Conservation (phyloP, 64 coral and sea anemone species). For the Stichodactyla mertensii region DNA sequence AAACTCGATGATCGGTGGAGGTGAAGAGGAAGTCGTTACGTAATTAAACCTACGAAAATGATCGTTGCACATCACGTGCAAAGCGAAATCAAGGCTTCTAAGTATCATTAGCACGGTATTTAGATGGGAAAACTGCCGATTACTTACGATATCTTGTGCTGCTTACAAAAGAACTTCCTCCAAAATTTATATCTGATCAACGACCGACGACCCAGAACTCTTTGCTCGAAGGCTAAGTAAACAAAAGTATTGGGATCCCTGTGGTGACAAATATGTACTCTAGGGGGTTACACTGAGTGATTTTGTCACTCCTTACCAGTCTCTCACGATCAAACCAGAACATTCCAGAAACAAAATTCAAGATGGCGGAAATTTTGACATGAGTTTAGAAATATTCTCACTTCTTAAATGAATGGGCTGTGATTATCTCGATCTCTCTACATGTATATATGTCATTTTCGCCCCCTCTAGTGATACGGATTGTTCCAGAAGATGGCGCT, state of each 20-base stretch:
- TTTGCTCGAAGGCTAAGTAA: not conserved
- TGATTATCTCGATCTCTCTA: not conserved
- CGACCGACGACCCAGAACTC: not conserved
- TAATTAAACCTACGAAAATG: not conserved
- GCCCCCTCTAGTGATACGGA: slow-evolving; percentile 74
- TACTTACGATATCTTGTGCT: not conserved
- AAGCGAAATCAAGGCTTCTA: not conserved
- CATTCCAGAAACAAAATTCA: not conserved
- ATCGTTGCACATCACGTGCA: not conserved
- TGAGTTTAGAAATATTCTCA: not conserved
- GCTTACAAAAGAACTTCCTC: not conserved
- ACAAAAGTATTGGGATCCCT: not conserved
- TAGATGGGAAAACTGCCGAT: not conserved
- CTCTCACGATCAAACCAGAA: not conserved
- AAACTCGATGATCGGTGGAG: too few species aligned
- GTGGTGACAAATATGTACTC: not conserved
- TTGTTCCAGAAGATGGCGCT: slow-evolving; percentile 76
- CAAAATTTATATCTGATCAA: not conserved
- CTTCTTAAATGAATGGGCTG: slow-evolving; percentile 2
- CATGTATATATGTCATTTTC: slow-evolving; percentile 61
- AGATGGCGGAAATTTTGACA: slow-evolving; percentile 5
- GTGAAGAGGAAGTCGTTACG: not conserved
- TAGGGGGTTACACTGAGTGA: not conserved
- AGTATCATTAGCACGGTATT: not conserved
- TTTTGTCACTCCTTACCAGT: not conserved